These are phyloP conservation scores for Mycteria americana DNA, from an alignment of 2,797 vertebrate genomes.

Conservation along the genomic window DNA sequence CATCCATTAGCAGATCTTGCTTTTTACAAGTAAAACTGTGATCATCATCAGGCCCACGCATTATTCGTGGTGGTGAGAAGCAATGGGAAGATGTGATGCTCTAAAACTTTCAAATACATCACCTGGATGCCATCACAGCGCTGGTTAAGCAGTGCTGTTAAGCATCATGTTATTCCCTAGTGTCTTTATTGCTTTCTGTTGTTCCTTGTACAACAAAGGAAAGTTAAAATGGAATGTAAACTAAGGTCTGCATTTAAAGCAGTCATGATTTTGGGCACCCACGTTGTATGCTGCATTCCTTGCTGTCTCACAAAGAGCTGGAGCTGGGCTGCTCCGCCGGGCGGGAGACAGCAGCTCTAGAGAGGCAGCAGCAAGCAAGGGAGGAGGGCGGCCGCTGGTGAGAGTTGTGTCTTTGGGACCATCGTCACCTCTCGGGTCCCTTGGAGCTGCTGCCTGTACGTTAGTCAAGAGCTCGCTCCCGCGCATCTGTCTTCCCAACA, in stretches of 20 bases:
- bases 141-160: neutral
- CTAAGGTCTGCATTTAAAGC: neutral
- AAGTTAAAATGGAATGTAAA: neutral
- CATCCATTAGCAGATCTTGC: neutral
- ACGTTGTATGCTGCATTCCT: neutral
- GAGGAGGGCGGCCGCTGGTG: neutral
- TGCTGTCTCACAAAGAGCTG: no score
- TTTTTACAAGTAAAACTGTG: neutral
- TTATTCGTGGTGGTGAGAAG: neutral
- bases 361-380: neutral
- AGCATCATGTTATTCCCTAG: neutral
- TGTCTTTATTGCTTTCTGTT: neutral
- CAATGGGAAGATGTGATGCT: neutral
- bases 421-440: rapidly evolving
- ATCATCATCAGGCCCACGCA: neutral
- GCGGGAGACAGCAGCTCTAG: no score
- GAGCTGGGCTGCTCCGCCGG: neutral
- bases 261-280: neutral
- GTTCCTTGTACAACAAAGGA: neutral
- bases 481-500: neutral
- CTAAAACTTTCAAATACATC: neutral
- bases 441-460: neutral
- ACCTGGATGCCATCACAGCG: neutral
- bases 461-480: neutral
- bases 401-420: neutral